phyloP scores from a whole-genome alignment of 1,140 invertebrate genomes.

The Drosophila mayri region DNA sequence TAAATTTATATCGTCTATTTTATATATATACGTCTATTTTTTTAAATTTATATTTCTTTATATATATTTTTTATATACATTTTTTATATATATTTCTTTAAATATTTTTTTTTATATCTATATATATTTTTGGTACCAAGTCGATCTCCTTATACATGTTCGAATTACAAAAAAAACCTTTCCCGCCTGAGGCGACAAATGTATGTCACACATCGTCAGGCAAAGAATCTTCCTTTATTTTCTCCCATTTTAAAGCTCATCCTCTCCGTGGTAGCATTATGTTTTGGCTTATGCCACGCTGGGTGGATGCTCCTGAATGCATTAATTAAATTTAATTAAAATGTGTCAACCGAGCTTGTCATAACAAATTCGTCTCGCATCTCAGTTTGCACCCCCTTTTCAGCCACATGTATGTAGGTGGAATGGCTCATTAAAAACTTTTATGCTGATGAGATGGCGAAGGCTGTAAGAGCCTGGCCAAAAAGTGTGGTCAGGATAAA shows the following conservation, averaged over 20 bases:
- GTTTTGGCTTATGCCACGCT: conserved; percentile 24
- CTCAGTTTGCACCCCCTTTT: conserved; percentile 21
- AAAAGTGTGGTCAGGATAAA: conserved; percentile 19
- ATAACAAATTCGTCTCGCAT: conserved; percentile 76
- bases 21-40: no score
- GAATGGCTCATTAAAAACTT: conserved; percentile 82
- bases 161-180: conserved; percentile 41
- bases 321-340: conserved; percentile 84
- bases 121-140: background rate
- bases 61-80: no score
- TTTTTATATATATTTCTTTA: no score
- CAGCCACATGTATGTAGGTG: background rate
- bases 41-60: no score
- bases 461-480: conserved; percentile 57
- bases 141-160: conserved; percentile 39
- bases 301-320: conserved; percentile 50
- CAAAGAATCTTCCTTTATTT: conserved; percentile 4
- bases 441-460: conserved; percentile 77
- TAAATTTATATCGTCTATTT: no score
- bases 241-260: conserved; percentile 19
- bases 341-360: conserved; percentile 82
- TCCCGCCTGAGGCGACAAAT: conserved; percentile 39
- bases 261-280: conserved; percentile 25
- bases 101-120: no score
- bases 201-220: conserved; percentile 55